These are phyloP conservation scores for Phrynocephalus vlangalii DNA, from an alignment of 2,797 vertebrate species.

Conservation along the genomic window DNA sequence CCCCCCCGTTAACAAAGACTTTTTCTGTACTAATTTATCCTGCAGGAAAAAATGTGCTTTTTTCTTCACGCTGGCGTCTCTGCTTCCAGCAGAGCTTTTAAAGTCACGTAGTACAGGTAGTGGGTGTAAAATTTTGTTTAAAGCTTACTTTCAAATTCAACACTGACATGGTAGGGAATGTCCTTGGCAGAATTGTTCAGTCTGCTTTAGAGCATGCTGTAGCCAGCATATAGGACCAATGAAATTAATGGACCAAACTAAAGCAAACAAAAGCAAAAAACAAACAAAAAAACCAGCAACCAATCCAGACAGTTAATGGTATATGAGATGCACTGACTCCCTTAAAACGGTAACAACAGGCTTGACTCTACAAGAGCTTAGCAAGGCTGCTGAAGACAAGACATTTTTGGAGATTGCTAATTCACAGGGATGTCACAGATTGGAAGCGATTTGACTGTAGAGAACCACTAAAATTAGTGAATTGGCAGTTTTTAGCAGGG, in stretches of 20 bases:
- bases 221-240: not conserved
- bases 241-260: not conserved
- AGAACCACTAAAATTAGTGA: not conserved
- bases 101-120: not conserved
- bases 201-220: not conserved
- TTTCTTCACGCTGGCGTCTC: not conserved
- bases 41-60: constrained; percentile 6
- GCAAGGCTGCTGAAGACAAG: no score
- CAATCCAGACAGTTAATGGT: not conserved
- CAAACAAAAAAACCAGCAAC: not conserved
- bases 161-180: not conserved
- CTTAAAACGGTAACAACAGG: no score
- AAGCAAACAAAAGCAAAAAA: not conserved
- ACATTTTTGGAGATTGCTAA: no score
- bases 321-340: no score
- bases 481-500: not conserved
- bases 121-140: not conserved
- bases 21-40: constrained; percentile 40
- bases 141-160: constrained; percentile 7
- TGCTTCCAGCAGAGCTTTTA: not conserved
- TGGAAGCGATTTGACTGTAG: no score
- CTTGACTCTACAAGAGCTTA: no score
- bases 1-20: not conserved
- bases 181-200: accelerated
- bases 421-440: no score